phyloP scores from a whole-genome alignment of 2,113 vertebrate species.

The Plestiodon gilberti region DNA sequence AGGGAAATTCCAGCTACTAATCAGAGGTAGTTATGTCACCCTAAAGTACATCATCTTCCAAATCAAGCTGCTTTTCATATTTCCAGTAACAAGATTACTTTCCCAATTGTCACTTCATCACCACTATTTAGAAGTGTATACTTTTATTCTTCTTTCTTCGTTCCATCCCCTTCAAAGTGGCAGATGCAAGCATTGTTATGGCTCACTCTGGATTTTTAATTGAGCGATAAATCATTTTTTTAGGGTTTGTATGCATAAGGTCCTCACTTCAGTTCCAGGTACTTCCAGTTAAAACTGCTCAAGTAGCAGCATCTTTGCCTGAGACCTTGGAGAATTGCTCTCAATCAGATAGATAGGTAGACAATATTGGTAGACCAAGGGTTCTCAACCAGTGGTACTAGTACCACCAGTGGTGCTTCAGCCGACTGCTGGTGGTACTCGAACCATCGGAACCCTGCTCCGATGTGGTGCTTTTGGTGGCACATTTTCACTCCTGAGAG shows the following conservation, averaged over 20 bases:
- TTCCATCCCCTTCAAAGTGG: background rate
- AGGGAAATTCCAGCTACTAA: constrained; percentile 28
- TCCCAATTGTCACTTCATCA: background rate
- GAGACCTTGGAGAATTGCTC: background rate
- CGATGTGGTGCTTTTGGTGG: no score
- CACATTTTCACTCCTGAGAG: no score
- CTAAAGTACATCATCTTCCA: background rate
- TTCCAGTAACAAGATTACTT: background rate
- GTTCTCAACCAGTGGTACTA: no score
- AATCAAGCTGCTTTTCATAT: background rate
- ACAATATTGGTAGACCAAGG: no score
- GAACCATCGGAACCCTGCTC: no score
- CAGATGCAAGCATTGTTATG: background rate
- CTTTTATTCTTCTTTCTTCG: background rate
- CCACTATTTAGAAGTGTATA: background rate
- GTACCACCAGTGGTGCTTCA: no score
- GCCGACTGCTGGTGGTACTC: no score
- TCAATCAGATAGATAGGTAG: no score
- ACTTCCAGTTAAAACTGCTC: background rate
- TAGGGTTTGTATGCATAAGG: background rate
- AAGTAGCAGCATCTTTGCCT: background rate
- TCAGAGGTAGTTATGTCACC: constrained; percentile 12
- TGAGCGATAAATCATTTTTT: background rate
- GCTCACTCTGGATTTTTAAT: background rate
- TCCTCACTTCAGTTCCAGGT: background rate